Evolutionary conservation across 2,888 invertebrate species (phyloP).

Genomic region (Sclerodermus sp.): DNA sequence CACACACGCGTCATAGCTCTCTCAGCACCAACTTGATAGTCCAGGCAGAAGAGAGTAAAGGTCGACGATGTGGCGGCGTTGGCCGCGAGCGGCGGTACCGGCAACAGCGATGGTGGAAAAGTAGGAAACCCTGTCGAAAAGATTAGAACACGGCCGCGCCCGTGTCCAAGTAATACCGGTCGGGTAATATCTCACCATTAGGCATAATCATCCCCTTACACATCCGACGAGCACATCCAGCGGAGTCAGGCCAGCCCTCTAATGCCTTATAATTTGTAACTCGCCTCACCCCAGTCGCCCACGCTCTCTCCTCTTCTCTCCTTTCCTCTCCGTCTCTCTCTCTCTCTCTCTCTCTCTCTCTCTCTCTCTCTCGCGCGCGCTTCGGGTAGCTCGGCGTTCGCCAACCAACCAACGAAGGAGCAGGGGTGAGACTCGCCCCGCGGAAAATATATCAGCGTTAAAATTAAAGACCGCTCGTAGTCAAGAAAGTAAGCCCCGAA

Average conservation of each 20-base stretch:
- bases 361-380: too few species aligned
- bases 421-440: too few species aligned
- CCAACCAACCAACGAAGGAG: constrained; percentile 17
- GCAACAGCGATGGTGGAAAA: constrained; percentile 39
- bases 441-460: constrained; percentile 53
- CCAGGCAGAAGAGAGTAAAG: too few species aligned
- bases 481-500: constrained; percentile 35
- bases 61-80: too few species aligned
- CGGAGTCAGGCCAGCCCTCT: constrained; percentile 42
- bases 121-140: constrained; percentile 57
- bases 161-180: constrained; percentile 56
- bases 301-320: constrained; percentile 20
- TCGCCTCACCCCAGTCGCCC: constrained; percentile 31
- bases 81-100: too few species aligned
- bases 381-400: constrained; percentile 21
- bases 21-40: too few species aligned
- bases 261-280: constrained; percentile 59
- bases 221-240: constrained; percentile 44
- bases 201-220: constrained; percentile 58
- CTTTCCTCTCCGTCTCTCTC: constrained; percentile 18
- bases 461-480: constrained; percentile 45
- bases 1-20: too few species aligned
- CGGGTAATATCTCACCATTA: constrained; percentile 58
- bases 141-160: constrained; percentile 55
- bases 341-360: too few species aligned